A percentile compares a stretch with the other conserved stretches of the same genome.
Evolutionary conservation across 2,888 invertebrate genomes (phyloP).

Genomic region (Xylophagus ater): DNA sequence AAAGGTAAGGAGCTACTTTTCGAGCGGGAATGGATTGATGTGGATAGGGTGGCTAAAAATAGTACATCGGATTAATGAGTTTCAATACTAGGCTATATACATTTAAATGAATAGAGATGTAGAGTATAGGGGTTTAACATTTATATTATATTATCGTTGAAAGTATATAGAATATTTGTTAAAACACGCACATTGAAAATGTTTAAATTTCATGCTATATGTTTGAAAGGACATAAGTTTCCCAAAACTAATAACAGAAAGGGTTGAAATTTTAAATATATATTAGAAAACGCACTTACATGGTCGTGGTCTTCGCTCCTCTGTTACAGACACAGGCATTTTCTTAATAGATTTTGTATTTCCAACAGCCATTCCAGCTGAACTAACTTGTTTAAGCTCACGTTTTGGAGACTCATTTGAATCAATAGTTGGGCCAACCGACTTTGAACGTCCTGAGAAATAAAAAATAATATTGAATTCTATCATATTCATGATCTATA

Average conservation of each 20-base stretch:
- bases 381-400: constrained; percentile 47
- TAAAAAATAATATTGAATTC: constrained; percentile 5
- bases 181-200: no score
- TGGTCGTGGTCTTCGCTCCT: constrained; percentile 53
- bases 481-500: no score
- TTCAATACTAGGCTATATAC: no score
- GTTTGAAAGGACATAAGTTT: no score
- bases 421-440: constrained; percentile 52
- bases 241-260: no score
- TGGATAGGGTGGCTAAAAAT: constrained; percentile 63
- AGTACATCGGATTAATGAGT: constrained; percentile 20
- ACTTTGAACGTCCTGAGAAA: constrained; percentile 51
- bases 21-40: constrained; percentile 60
- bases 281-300: constrained; percentile 45
- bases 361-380: constrained; percentile 42
- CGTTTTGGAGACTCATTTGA: constrained; percentile 68
- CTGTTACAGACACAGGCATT: constrained; percentile 44
- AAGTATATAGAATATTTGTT: no score
- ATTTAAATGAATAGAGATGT: no score
- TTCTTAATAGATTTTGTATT: constrained; percentile 54
- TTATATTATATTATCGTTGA: no score
- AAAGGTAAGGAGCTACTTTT: constrained; percentile 51
- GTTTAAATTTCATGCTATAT: no score
- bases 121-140: no score
- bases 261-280: no score